Evolutionary conservation across 2,113 vertebrate species (phyloP).

Genomic region (Tetrao urogallus): DNA sequence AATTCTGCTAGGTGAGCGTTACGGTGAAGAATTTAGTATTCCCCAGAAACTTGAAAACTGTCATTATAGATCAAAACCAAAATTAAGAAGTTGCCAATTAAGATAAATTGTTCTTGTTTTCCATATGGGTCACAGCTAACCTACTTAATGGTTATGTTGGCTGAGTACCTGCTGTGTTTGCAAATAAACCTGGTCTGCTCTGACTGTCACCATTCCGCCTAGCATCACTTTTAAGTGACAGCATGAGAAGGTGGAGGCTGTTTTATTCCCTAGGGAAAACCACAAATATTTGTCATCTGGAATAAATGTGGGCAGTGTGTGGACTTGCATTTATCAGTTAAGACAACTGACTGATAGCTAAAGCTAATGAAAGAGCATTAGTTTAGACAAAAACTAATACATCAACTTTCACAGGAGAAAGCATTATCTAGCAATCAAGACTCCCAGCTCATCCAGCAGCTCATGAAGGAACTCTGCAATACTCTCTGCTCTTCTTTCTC

Average conservation of each 20-base stretch:
- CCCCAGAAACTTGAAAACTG: background rate
- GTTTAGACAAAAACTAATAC: background rate
- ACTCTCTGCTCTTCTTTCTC: background rate
- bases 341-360: background rate
- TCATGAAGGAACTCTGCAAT: background rate
- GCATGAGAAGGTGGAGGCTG: fast-evolving
- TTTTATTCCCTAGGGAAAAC: background rate
- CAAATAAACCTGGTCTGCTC: background rate
- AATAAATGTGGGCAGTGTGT: background rate
- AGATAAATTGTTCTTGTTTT: background rate
- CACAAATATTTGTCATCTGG: background rate
- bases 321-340: background rate
- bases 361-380: background rate
- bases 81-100: background rate
- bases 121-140: background rate
- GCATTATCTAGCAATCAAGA: fast-evolving
- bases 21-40: background rate
- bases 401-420: background rate
- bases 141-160: background rate
- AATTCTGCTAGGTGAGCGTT: background rate
- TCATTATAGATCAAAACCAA: background rate
- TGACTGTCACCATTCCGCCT: background rate
- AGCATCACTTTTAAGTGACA: background rate
- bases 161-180: background rate
- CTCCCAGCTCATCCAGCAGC: background rate